Evolutionary conservation across 2,113 vertebrate species (phyloP).

Genomic region (Dromas ardeola): DNA sequence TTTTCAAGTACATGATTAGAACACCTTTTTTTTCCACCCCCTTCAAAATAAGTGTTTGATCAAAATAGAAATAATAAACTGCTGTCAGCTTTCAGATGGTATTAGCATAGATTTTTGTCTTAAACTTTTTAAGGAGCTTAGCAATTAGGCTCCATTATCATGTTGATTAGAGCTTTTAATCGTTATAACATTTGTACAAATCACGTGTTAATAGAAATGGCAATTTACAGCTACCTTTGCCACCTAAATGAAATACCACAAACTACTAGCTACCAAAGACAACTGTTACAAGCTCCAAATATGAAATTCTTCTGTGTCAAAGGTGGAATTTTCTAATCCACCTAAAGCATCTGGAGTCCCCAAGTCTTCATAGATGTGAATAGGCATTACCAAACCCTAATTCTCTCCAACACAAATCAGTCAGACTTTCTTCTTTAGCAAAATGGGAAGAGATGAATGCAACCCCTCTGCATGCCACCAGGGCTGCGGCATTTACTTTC

Average conservation of each 20-base stretch:
- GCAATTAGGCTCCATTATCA: slow-evolving; percentile 63
- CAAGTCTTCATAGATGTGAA: background rate
- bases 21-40: background rate
- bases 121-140: slow-evolving; percentile 15
- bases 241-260: background rate
- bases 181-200: slow-evolving; percentile 40
- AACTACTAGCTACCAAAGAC: background rate
- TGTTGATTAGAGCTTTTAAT: slow-evolving; percentile 46
- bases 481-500: no score
- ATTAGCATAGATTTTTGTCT: slow-evolving; percentile 50
- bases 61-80: slow-evolving; percentile 45
- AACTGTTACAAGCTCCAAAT: background rate
- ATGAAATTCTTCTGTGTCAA: background rate
- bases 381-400: background rate
- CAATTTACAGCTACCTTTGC: background rate
- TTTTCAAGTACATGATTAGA: slow-evolving; percentile 31
- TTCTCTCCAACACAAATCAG: background rate
- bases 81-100: background rate
- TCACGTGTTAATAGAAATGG: slow-evolving; percentile 20
- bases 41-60: slow-evolving; percentile 8
- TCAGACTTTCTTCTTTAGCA: background rate
- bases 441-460: background rate
- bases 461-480: background rate
- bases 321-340: background rate
- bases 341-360: background rate